phyloP scores from a whole-genome alignment of 2,888 invertebrate genomes.

The Hololepta plana region DNA sequence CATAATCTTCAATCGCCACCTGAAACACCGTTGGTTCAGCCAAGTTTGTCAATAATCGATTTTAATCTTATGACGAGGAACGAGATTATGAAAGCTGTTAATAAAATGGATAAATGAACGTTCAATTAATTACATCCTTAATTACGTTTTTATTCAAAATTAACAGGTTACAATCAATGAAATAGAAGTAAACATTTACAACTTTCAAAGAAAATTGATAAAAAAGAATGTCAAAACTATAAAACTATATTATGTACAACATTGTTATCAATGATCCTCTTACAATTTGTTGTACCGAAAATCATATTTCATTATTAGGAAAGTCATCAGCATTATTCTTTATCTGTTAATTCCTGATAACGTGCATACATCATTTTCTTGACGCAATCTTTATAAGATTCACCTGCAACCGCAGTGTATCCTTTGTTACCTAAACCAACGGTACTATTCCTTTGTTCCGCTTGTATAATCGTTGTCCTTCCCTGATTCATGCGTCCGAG shows the following conservation, averaged over 20 bases:
- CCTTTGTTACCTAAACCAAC: conserved; percentile 79
- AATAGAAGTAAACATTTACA: too few species aligned
- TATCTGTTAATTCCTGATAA: conserved; percentile 62
- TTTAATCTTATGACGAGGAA: conserved; percentile 49
- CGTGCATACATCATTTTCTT: conserved; percentile 79
- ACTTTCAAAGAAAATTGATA: too few species aligned
- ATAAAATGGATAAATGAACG: too few species aligned
- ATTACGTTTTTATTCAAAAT: too few species aligned
- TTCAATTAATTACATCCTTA: too few species aligned
- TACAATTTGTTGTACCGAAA: too few species aligned
- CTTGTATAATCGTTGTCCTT: conserved; percentile 78
- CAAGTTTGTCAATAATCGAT: conserved; percentile 54
- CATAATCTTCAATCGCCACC: too few species aligned
- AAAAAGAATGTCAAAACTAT: too few species aligned
- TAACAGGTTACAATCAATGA: too few species aligned
- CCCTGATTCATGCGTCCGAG: conserved; percentile 88
- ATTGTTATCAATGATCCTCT: too few species aligned
- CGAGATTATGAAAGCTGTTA: conserved; percentile 5
- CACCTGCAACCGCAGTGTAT: conserved; percentile 59
- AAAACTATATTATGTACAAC: too few species aligned
- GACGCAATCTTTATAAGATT: conserved; percentile 77
- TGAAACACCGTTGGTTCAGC: too few species aligned
- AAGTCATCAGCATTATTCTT: conserved; percentile 22
- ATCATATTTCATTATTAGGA: neutral
- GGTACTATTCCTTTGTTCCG: conserved; percentile 35